Conservation (phyloP, 2,888 invertebrate genomes). For the Ypsolopha sequella region DNA sequence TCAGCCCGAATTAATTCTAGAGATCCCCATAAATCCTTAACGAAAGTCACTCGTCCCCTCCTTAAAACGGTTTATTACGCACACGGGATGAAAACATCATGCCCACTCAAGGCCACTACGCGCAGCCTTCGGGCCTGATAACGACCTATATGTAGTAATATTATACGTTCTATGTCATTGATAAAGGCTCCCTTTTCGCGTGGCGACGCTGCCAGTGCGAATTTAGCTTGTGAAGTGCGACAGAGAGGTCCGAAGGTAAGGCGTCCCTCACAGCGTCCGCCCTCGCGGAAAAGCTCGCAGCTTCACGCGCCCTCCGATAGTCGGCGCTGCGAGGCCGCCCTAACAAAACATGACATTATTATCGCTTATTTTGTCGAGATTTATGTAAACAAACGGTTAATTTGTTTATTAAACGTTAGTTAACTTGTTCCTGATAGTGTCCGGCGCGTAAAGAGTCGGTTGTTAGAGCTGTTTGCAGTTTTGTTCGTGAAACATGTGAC, state of each 20-base stretch:
- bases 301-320: slow-evolving; percentile 50
- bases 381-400: slow-evolving; percentile 57
- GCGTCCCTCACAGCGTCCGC: slow-evolving; percentile 36
- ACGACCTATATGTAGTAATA: slow-evolving; percentile 25
- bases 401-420: slow-evolving; percentile 27
- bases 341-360: slow-evolving; percentile 45
- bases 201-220: slow-evolving; percentile 36
- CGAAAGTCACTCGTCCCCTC: slow-evolving; percentile 57
- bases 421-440: slow-evolving; percentile 20
- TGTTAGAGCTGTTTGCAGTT: not conserved
- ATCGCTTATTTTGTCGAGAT: slow-evolving; percentile 40
- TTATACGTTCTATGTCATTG: slow-evolving; percentile 59
- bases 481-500: slow-evolving; percentile 9
- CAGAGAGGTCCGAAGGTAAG: slow-evolving; percentile 26
- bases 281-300: slow-evolving; percentile 21
- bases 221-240: slow-evolving; percentile 43
- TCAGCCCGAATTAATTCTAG: slow-evolving; percentile 56
- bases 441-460: slow-evolving; percentile 17
- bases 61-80: slow-evolving; percentile 66
- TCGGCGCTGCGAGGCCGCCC: slow-evolving; percentile 61
- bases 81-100: slow-evolving; percentile 66
- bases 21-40: slow-evolving; percentile 64
- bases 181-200: slow-evolving; percentile 63
- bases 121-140: slow-evolving; percentile 28
- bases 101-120: slow-evolving; percentile 59